These are phyloP conservation scores for Kryptolebias marmoratus DNA, from an alignment of 2,113 vertebrate species.

Conservation along the genomic window DNA sequence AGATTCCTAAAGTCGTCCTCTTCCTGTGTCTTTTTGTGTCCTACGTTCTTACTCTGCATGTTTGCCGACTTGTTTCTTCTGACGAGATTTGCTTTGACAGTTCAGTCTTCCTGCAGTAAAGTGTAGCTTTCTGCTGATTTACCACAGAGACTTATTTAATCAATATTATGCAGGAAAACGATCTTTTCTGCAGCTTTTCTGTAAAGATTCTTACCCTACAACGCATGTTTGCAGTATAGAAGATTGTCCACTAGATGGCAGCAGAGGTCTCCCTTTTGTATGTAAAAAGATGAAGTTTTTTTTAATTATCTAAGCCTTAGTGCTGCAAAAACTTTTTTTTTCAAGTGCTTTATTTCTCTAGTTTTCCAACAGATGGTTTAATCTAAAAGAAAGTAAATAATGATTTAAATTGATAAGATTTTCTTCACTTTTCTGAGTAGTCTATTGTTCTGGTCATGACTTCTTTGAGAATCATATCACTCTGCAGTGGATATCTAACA, in stretches of 20 bases:
- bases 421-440: not conserved
- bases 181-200: not conserved
- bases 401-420: not conserved
- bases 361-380: not conserved
- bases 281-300: not conserved
- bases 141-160: not conserved
- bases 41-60: not conserved
- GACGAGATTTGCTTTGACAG: not conserved
- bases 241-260: conserved; percentile 68
- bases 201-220: not conserved
- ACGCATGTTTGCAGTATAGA: conserved; percentile 2
- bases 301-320: not conserved
- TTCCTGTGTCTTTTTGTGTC: not conserved
- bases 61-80: not conserved
- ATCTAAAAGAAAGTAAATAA: not conserved
- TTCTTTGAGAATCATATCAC: not conserved
- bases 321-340: not conserved
- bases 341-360: not conserved
- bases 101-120: not conserved
- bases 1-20: conserved; percentile 45
- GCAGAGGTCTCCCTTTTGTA: conserved; percentile 5
- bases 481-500: not conserved
- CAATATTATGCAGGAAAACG: not conserved
- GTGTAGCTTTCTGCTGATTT: not conserved
- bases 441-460: not conserved